Evolutionary conservation across 2,797 vertebrate species (phyloP).

Genomic region (Paratrypauchen microcephalus): DNA sequence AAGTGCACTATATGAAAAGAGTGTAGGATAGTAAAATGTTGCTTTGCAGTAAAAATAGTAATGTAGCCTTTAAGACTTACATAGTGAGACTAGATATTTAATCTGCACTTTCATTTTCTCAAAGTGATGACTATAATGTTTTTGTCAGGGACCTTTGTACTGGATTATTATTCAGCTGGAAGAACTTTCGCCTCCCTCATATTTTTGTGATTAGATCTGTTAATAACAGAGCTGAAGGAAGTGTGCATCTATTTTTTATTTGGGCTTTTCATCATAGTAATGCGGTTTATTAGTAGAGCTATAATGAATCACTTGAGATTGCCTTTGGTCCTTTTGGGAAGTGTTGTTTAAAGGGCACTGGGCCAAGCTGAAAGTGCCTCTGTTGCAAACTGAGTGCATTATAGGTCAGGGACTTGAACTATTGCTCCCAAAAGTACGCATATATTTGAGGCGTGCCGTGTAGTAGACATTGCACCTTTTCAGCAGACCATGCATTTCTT

Average conservation of each 20-base stretch:
- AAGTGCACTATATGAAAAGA: not conserved
- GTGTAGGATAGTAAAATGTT: conserved; percentile 4
- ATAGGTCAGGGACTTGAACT: conserved; percentile 37
- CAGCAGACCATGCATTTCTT: conserved; percentile 12
- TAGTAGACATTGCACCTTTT: conserved; percentile 18
- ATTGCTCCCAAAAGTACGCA: conserved; percentile 25
- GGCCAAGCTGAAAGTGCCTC: conserved; percentile 37
- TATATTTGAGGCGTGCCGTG: conserved; percentile 13
- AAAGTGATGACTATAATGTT: conserved; percentile 13
- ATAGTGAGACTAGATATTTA: conserved; percentile 2
- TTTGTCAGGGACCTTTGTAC: not conserved
- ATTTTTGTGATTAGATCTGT: conserved; percentile 9
- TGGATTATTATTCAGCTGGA: not conserved
- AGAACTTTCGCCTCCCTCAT: not conserved
- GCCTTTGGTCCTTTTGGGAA: conserved; percentile 44
- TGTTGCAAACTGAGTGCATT: conserved; percentile 45
- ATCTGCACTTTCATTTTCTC: conserved; percentile 1
- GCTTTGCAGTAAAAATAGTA: not conserved
- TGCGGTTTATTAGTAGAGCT: conserved; percentile 51
- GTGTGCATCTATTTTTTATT: conserved; percentile 32
- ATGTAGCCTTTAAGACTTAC: not conserved
- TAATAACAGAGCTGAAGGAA: conserved; percentile 11
- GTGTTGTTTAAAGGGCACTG: conserved; percentile 38
- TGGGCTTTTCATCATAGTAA: conserved; percentile 45
- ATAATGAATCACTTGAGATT: conserved; percentile 58